phyloP scores from a whole-genome alignment of 2,888 invertebrate genomes.

The Steinernema hermaphroditum region DNA sequence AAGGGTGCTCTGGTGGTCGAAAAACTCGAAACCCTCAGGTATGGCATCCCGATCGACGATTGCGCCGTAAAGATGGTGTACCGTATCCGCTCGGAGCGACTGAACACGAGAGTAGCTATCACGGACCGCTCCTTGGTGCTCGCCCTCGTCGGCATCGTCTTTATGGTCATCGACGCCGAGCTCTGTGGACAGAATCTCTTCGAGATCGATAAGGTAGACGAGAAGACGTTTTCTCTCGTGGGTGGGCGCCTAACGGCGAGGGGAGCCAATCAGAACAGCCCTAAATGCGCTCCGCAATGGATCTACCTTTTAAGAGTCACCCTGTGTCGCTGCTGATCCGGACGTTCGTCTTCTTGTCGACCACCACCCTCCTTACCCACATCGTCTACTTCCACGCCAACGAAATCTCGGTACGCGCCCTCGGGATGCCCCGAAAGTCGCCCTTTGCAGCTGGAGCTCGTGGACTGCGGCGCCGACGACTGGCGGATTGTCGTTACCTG shows the following conservation, averaged over 20 bases:
- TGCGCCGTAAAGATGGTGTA: slow-evolving; percentile 65
- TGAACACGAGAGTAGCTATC: slow-evolving; percentile 51
- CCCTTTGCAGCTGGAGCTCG: slow-evolving; percentile 87
- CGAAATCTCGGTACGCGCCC: slow-evolving; percentile 56
- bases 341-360: slow-evolving; percentile 52
- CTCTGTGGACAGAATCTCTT: slow-evolving; percentile 56
- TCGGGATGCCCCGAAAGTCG: too few species aligned
- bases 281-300: neutral
- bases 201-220: slow-evolving; percentile 49
- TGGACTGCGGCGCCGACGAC: slow-evolving; percentile 99
- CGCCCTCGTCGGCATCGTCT: slow-evolving; percentile 56
- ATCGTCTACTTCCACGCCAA: slow-evolving; percentile 63
- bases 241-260: neutral
- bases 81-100: slow-evolving; percentile 59
- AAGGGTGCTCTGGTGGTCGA: slow-evolving; percentile 10
- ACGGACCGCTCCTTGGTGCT: slow-evolving; percentile 49
- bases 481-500: slow-evolving; percentile 99
- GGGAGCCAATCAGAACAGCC: neutral
- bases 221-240: neutral
- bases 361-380: slow-evolving; percentile 55
- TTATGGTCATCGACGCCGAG: slow-evolving; percentile 64
- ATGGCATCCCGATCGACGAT: slow-evolving; percentile 63
- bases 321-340: slow-evolving; percentile 53
- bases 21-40: slow-evolving; percentile 44
- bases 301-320: slow-evolving; percentile 42